A percentile compares a stretch with the other conserved stretches of the same genome.
phyloP scores from a whole-genome alignment of 2,797 vertebrate genomes.

The Danio albolineatus region DNA sequence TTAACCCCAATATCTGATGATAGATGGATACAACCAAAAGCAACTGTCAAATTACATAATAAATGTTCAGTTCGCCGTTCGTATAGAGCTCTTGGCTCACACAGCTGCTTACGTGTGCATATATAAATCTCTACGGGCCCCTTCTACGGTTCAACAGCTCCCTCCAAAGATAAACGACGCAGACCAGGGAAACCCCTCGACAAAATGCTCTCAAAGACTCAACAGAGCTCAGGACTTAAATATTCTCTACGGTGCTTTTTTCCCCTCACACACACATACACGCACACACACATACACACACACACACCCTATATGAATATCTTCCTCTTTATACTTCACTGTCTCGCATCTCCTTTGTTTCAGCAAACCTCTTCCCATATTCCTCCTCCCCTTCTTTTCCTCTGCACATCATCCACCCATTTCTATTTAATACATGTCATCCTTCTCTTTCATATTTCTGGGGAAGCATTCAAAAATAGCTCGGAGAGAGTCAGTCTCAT shows the following conservation, averaged over 20 bases:
- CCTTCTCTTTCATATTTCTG: slow-evolving; percentile 52
- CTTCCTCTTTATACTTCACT: slow-evolving; percentile 36
- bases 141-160: slow-evolving; percentile 53
- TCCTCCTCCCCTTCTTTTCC: slow-evolving; percentile 40
- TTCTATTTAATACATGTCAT: slow-evolving; percentile 59
- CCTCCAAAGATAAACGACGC: slow-evolving; percentile 53
- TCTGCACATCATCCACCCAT: slow-evolving; percentile 42
- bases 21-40: slow-evolving; percentile 1
- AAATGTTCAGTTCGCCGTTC: slow-evolving; percentile 58
- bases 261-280: neutral
- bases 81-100: slow-evolving; percentile 22
- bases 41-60: slow-evolving; percentile 11
- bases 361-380: slow-evolving; percentile 39
- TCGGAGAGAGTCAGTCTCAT: slow-evolving; percentile 11
- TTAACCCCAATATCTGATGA: slow-evolving; percentile 4
- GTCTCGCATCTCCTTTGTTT: slow-evolving; percentile 50
- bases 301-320: slow-evolving; percentile 30
- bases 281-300: neutral
- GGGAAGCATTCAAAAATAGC: slow-evolving; percentile 51
- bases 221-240: slow-evolving; percentile 36
- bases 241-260: neutral
- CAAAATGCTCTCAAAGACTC: slow-evolving; percentile 41
- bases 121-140: slow-evolving; percentile 11
- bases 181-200: slow-evolving; percentile 54
- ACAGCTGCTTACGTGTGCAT: slow-evolving; percentile 25